Evolutionary conservation across 2,888 invertebrate genomes (phyloP).

Genomic region (Melieria crassipennis): DNA sequence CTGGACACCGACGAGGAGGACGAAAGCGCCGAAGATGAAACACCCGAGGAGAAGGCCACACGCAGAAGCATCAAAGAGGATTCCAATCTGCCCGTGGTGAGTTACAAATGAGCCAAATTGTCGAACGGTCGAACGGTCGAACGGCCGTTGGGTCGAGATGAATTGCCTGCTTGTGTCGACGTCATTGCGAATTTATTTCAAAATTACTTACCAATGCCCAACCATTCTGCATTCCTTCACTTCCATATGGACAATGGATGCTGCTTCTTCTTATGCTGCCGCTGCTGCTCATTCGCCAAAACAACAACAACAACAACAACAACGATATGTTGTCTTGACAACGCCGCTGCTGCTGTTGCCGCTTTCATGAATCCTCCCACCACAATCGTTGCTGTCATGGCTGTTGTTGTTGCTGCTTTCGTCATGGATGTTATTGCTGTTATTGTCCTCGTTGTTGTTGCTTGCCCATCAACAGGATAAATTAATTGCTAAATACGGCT

Average conservation of each 20-base stretch:
- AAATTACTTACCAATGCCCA: too few species aligned
- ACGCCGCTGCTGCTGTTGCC: not conserved
- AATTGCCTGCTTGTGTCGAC: not conserved
- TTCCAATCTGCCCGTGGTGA: constrained; percentile 58
- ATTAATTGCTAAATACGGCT: constrained; percentile 72
- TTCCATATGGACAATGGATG: too few species aligned
- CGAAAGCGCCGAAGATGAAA: constrained; percentile 60
- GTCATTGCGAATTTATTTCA: too few species aligned
- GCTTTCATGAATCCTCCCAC: not conserved
- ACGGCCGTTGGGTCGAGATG: not conserved
- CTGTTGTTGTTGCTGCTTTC: not conserved
- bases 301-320: too few species aligned
- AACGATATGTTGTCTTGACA: too few species aligned
- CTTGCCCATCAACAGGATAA: constrained; percentile 54
- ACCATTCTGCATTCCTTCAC: too few species aligned
- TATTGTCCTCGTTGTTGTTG: not conserved
- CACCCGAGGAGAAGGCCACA: constrained; percentile 53
- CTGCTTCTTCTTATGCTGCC: too few species aligned
- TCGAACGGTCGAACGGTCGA: too few species aligned
- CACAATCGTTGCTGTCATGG: not conserved
- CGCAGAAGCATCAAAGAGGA: constrained; percentile 61
- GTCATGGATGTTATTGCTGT: not conserved
- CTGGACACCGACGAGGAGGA: constrained; percentile 59
- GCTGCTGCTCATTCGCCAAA: too few species aligned
- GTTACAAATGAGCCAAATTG: constrained; percentile 26